Evolutionary conservation across 2,888 invertebrate genomes (phyloP).

Genomic region (Cheilosia variabilis): DNA sequence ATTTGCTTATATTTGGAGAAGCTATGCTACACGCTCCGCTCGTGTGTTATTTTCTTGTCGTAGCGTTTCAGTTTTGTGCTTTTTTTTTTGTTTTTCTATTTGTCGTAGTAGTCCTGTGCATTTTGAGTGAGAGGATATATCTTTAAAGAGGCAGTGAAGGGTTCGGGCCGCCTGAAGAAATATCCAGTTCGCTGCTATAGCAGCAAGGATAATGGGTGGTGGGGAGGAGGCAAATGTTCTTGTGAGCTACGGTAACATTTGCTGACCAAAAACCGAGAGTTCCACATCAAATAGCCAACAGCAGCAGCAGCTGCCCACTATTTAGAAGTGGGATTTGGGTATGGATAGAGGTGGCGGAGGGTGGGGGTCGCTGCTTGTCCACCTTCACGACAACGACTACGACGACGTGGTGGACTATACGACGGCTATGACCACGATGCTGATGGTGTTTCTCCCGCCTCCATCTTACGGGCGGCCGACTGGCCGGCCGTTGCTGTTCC

Average conservation of each 20-base stretch:
- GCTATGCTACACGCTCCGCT: slow-evolving; percentile 66
- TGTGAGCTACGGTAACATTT: slow-evolving; percentile 72
- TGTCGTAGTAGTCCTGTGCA: slow-evolving; percentile 64
- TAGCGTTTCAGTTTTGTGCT: slow-evolving; percentile 31
- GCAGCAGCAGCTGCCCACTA: slow-evolving; percentile 74
- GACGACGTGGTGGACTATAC: slow-evolving; percentile 62
- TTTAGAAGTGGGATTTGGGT: slow-evolving; percentile 68
- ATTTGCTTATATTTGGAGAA: slow-evolving; percentile 75
- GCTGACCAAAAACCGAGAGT: slow-evolving; percentile 75
- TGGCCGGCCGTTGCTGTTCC: background rate
- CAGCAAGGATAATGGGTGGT: slow-evolving; percentile 50
- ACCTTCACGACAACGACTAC: slow-evolving; percentile 63
- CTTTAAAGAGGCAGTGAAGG: slow-evolving; percentile 75
- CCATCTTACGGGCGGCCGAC: slow-evolving; percentile 32
- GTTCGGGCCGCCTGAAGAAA: slow-evolving; percentile 74
- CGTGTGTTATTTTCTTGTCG: slow-evolving; percentile 75
- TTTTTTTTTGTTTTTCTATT: slow-evolving; percentile 35
- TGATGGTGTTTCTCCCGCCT: slow-evolving; percentile 65
- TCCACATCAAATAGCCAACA: slow-evolving; percentile 75
- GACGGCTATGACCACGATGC: slow-evolving; percentile 70
- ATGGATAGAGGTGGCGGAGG: slow-evolving; percentile 15
- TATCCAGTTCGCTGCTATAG: slow-evolving; percentile 73
- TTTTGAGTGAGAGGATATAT: slow-evolving; percentile 73
- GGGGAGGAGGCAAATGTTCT: slow-evolving; percentile 38
- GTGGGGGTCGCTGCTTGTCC: slow-evolving; percentile 48